Conservation (phyloP, 2,113 vertebrate species). For the Apistogramma diplotaenia region DNA sequence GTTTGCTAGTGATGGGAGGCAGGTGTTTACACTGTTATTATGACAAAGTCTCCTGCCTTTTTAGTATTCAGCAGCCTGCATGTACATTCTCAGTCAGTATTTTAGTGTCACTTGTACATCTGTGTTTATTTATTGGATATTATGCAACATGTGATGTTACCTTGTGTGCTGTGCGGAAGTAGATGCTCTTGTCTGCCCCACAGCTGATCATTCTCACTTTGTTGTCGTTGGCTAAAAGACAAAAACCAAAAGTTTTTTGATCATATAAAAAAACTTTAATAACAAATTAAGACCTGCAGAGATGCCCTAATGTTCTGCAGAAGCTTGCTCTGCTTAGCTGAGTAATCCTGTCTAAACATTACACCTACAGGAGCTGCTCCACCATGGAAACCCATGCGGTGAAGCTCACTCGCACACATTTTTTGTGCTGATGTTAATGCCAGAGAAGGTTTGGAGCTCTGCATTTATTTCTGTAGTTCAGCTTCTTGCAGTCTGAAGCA, state of each 20-base stretch:
- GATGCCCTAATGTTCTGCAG: accelerated
- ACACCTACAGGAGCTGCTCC: background rate
- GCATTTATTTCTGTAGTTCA: accelerated
- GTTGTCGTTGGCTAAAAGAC: constrained; percentile 64
- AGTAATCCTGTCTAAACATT: background rate
- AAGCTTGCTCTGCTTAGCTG: background rate
- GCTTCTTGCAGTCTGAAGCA: background rate
- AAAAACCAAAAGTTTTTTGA: background rate
- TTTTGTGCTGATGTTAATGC: background rate
- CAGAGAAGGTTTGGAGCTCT: background rate
- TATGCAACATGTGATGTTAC: constrained; percentile 18
- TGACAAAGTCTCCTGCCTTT: background rate
- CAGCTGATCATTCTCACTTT: constrained; percentile 77
- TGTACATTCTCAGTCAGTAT: background rate
- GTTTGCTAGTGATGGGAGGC: background rate
- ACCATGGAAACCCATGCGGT: background rate
- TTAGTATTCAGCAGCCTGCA: background rate
- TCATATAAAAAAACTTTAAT: background rate
- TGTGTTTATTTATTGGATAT: background rate
- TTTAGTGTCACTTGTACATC: background rate
- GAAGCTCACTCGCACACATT: accelerated
- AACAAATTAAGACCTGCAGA: accelerated
- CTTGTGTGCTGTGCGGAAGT: constrained; percentile 73
- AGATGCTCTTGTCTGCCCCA: constrained; percentile 77
- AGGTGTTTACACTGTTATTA: background rate